phyloP scores from a whole-genome alignment of 1,140 invertebrate species.

The Drosophila virilis region DNA sequence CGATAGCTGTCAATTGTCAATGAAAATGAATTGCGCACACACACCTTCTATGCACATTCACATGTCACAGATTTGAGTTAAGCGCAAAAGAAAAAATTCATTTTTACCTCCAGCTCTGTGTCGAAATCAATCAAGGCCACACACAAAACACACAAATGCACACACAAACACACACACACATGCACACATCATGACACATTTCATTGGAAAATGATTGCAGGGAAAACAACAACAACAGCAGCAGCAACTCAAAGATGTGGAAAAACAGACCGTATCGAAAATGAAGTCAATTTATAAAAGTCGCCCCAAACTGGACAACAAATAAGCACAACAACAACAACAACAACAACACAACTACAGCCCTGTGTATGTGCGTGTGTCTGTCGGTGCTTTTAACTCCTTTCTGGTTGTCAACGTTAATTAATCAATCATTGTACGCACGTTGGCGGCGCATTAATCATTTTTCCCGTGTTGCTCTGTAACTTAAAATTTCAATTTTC shows the following conservation, averaged over 20 bases:
- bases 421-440: slow-evolving; percentile 80
- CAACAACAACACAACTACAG: slow-evolving; percentile 13
- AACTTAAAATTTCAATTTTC: slow-evolving; percentile 55
- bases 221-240: slow-evolving; percentile 46
- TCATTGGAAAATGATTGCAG: slow-evolving; percentile 77
- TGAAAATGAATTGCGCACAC: slow-evolving; percentile 62
- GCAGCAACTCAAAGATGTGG: slow-evolving; percentile 46
- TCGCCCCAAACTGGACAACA: slow-evolving; percentile 64
- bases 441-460: slow-evolving; percentile 70
- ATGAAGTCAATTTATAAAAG: slow-evolving; percentile 81
- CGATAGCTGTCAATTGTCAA: slow-evolving; percentile 68
- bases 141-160: slow-evolving; percentile 24
- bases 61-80: slow-evolving; percentile 18
- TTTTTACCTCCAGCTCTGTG: slow-evolving; percentile 31
- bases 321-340: slow-evolving; percentile 23
- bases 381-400: slow-evolving; percentile 59
- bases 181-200: slow-evolving; percentile 56
- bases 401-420: slow-evolving; percentile 75
- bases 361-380: slow-evolving; percentile 15
- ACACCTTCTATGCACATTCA: slow-evolving; percentile 51
- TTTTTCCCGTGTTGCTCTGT: slow-evolving; percentile 52
- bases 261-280: slow-evolving; percentile 69
- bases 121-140: slow-evolving; percentile 60
- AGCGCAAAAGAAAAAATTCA: slow-evolving; percentile 18
- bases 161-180: slow-evolving; percentile 23